Base-by-base conservation (phyloP, 2,797 vertebrate genomes). In the Sebastes jordani region DNA sequence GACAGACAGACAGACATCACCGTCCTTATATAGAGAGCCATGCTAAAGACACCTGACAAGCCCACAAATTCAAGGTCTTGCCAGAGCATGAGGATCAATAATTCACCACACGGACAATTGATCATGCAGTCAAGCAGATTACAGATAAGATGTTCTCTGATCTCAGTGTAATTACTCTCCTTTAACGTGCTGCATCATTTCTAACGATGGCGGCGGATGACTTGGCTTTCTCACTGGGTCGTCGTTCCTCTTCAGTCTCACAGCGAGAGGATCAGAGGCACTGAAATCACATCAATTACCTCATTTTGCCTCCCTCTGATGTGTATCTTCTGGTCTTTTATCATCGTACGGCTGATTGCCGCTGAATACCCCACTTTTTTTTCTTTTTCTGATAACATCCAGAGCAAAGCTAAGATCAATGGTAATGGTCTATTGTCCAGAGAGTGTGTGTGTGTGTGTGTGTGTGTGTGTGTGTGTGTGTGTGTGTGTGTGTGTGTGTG, bases 241-340 rank as follows among this genome's bases (percentile, higher is more conserved):
- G 7, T 25, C 4, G 29, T 30, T 78, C 34, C 61, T 81, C 63
- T 42, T 58, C 13, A 4, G 74, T 66, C 46, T 65, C 27, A 23
- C 74, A 42, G 36, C 7, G 56, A 82, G 62, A 59, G 72, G 78
- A 76, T 81, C 61, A 30, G 55, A 86, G 78, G 77, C 67, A 4
- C 52, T 54, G 56, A 76, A 82, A 80, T 78, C 32, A 25, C 71
- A 78, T 89, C 25, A 38, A 52, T 78, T 81, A 42, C 72, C 25
- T 82, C 10, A 42, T 64, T 83, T 80, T 59, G 18, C 58, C 46
- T 81, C 65, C 27, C 49, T 65, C 55, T 77, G 82, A 84, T 83
- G 71, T 60, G 38, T 74, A 62, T 82, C 70, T 69, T 11, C 30
- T 66, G 64, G 16, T 82, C 80, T 74, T 82, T 79, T 64, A 74